phyloP scores from a whole-genome alignment of 2,797 vertebrate genomes.

The Gallinago solitaria region DNA sequence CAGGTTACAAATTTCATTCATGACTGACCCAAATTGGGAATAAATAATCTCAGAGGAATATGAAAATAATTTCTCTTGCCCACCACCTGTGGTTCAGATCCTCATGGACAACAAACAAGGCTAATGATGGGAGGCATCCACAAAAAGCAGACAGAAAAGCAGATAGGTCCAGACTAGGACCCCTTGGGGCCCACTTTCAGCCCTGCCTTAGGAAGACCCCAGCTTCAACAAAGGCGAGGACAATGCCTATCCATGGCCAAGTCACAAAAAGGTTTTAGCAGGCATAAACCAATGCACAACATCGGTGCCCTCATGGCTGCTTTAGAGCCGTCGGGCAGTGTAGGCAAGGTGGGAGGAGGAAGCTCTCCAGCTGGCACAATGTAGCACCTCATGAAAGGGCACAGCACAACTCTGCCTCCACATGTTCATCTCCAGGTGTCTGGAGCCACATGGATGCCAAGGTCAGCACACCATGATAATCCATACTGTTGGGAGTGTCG shows the following conservation, averaged over 20 bases:
- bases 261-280: not conserved
- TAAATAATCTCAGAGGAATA: not conserved
- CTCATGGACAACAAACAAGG: fast-evolving
- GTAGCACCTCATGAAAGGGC: not conserved
- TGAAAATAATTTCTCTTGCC: not conserved
- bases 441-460: not conserved
- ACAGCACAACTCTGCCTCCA: fast-evolving
- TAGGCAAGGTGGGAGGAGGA: not conserved
- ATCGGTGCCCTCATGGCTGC: fast-evolving
- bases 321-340: not conserved
- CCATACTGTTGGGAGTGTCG: fast-evolving
- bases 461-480: fast-evolving
- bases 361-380: not conserved
- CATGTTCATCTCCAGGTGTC: not conserved
- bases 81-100: not conserved
- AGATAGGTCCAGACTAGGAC: not conserved
- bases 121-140: not conserved
- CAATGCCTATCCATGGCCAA: fast-evolving
- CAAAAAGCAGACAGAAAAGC: not conserved
- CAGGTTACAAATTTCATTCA: not conserved
- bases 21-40: not conserved
- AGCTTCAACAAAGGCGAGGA: not conserved
- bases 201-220: not conserved
- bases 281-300: not conserved
- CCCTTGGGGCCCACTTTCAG: not conserved